phyloP scores from a whole-genome alignment of 30 jellyfish, hydroid and myxozoan genomes.

The Pseudorhiza aurosa region DNA sequence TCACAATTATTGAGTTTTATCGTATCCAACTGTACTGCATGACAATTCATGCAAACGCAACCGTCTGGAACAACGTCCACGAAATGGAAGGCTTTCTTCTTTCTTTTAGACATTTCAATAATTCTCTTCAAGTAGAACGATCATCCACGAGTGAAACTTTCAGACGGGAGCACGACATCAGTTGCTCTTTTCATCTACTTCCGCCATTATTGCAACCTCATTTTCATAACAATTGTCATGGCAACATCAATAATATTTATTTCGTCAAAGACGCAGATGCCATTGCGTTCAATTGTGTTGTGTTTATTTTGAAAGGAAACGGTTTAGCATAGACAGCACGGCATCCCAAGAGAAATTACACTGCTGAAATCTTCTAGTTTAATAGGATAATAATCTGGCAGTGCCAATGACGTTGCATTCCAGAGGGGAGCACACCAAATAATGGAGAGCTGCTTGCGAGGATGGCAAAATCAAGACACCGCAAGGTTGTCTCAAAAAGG shows the following conservation, averaged over 20 bases:
- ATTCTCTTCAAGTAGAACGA: not conserved
- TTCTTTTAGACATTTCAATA: slow-evolving; percentile 42
- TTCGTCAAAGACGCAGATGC: too few relatives aligned
- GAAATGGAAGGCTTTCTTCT: slow-evolving; percentile 1
- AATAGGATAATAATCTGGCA: too few relatives aligned
- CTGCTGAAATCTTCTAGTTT: too few relatives aligned
- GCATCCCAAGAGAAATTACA: too few relatives aligned
- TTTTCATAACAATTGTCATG: not conserved
- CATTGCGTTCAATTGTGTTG: too few relatives aligned
- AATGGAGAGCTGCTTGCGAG: too few relatives aligned
- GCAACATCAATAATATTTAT: not conserved
- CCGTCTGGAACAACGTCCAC: slow-evolving; percentile 48
- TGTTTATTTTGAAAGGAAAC: too few relatives aligned
- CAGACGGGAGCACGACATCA: not conserved
- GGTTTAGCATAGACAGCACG: too few relatives aligned
- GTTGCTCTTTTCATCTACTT: not conserved
- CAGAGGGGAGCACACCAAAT: too few relatives aligned
- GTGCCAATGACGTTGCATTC: too few relatives aligned
- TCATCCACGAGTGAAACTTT: not conserved
- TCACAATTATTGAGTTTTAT: slow-evolving; percentile 22
- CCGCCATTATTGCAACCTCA: not conserved
- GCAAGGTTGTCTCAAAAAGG: too few relatives aligned
- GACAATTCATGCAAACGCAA: slow-evolving; percentile 34
- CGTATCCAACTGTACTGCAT: slow-evolving; percentile 18
- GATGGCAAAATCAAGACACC: too few relatives aligned